A percentile compares a stretch with the other conserved stretches of the same genome.
Conservation (phyloP, 2,888 invertebrate genomes). For the Rhaphigaster nebulosa region DNA sequence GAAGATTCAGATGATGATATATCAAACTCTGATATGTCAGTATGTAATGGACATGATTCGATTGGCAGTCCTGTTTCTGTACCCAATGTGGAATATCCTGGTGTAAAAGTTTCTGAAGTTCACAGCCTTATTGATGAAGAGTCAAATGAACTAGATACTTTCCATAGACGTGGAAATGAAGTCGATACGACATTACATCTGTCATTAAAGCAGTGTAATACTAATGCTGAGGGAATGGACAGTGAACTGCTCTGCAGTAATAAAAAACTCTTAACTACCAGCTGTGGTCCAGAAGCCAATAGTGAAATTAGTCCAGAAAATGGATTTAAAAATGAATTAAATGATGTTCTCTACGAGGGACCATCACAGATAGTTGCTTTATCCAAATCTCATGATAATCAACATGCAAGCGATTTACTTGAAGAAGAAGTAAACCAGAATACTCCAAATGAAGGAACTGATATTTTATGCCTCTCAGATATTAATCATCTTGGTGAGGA, state of each 20-base stretch:
- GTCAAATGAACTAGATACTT: neutral
- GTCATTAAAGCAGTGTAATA: no score
- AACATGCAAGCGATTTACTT: neutral
- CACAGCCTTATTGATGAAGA: neutral
- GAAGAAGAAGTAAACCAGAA: neutral
- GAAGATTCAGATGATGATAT: conserved; percentile 4
- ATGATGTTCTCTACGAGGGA: neutral
- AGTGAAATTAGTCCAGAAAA: neutral
- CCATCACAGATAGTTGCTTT: neutral
- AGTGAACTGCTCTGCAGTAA: neutral
- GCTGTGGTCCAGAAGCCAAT: neutral
- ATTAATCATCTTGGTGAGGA: conserved; percentile 14
- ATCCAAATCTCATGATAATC: neutral
- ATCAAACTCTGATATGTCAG: conserved; percentile 1
- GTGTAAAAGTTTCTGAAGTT: neutral
- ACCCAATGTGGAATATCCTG: neutral
- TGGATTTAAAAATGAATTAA: neutral
- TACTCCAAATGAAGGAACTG: neutral
- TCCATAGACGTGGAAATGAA: neutral
- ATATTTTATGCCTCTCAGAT: conserved; percentile 6
- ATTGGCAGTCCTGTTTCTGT: neutral
- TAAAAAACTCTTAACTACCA: neutral
- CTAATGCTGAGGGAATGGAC: neutral
- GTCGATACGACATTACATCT: no score
- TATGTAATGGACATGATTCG: neutral